Evolutionary conservation across 2,113 vertebrate genomes (phyloP), one percentile per base, ranked within the genome.

Genomic region (Varanus salvator): DNA sequence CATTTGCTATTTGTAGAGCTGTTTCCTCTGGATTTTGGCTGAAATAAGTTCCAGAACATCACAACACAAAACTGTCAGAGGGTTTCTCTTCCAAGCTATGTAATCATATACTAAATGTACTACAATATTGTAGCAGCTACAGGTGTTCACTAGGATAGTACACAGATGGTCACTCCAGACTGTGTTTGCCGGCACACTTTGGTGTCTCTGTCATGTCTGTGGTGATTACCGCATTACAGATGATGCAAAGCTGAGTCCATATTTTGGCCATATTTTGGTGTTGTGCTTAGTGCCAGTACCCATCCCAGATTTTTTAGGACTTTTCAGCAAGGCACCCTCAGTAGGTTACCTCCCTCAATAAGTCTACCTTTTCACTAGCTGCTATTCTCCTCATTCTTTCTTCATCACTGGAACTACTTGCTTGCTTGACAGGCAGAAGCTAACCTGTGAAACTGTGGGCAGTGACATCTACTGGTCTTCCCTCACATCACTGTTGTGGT

Each of bases 51-150:
- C n/a, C n/a, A 34, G 48, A 29, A 15, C 7, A 44, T 82, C 72
- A 82, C 15, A 88, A 57, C 6, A 74, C 34, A 82, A 54, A 15
- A 6, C n/a, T 38, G 6, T 48, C n/a, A 74, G 52, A 72, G 23
- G 23, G 34, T n/a, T 71, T 44, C 52, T 60, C 9, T 72, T 19
- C 78, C 69, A 3, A 74, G 8, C 23, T 57, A 8, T 25, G 15
- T 52, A 87, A 71, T 54, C 11, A 71, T 88, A 54, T 88, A 81
- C 23, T 71, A 86, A 34, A 71, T 54, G 25, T 87, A 31, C 17
- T 48, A 23, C 57, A 78, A 50, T 50, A 78, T 87, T 64, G 57
- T 23, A 52, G 80, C 54, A 81, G 8, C 31, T 17, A 27, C 25
- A 6, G 48, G 19, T 72, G 27, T 57, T 54, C 57, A n/a, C 11